A percentile compares a stretch with the other conserved stretches of the same genome.
phyloP scores from a whole-genome alignment of 2,888 invertebrate species.

The Spodoptera exigua region DNA sequence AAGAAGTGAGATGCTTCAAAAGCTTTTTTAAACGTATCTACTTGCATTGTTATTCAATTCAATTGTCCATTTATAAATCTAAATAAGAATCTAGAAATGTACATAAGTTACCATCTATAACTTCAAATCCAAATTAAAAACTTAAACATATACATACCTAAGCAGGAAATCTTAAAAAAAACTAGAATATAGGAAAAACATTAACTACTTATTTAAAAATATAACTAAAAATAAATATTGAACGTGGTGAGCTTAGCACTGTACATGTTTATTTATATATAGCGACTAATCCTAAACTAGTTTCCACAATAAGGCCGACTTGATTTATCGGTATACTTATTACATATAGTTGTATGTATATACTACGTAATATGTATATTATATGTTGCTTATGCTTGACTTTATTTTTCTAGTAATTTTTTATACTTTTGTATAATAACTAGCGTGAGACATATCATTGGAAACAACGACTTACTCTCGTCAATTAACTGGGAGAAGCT shows the following conservation, averaged over 20 bases:
- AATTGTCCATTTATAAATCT: too few species aligned
- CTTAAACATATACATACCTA: background rate
- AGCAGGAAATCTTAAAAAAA: conserved; percentile 10
- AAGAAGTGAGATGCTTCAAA: too few species aligned
- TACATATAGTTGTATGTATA: conserved; percentile 16
- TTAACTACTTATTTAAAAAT: conserved; percentile 41
- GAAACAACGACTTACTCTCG: too few species aligned
- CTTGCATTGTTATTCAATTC: too few species aligned
- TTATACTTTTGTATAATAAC: too few species aligned
- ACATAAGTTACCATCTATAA: too few species aligned
- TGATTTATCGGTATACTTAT: conserved; percentile 7
- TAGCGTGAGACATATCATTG: too few species aligned
- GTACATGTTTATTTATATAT: conserved; percentile 25
- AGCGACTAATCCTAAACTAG: conserved; percentile 36
- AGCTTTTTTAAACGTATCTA: too few species aligned
- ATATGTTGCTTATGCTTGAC: background rate
- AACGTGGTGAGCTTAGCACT: conserved; percentile 88
- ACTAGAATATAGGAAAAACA: conserved; percentile 24
- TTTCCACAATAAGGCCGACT: conserved; percentile 69
- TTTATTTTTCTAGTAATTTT: background rate
- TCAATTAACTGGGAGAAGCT: too few species aligned
- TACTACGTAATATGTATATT: background rate
- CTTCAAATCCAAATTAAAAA: too few species aligned
- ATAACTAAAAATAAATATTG: conserved; percentile 61
- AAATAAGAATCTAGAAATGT: too few species aligned